Evolutionary conservation across 2,888 invertebrate genomes (phyloP), one percentile per base, ranked within the genome.

Genomic region (Dendrolimus houi): DNA sequence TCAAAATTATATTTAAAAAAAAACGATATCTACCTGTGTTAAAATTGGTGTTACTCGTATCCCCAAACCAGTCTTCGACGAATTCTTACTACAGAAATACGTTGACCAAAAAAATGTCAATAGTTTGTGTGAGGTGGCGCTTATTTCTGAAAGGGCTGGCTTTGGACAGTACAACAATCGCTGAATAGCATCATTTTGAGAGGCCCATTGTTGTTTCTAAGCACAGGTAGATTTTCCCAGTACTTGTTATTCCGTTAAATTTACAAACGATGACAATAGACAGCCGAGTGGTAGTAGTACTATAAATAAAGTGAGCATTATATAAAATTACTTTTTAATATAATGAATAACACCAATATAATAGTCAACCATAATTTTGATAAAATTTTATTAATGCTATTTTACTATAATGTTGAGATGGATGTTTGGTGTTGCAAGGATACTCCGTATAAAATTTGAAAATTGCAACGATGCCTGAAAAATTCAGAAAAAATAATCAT

Each of bases 81-180:
- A 73, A 68, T 68, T 72, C 64, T 75, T 87, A 87, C 87, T 88
- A 87, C 83, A 74, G 78, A 74, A 71, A 74, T 86, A 87, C 81
- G 85, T 70, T 70, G 57, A 53, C 53, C 64, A 63, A 67, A 80
- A 79, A 82, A 85, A 77, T 62, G 63, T 72, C 74, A 79, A 80
- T 79, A 80, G 75, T 64, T 58, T 62, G 61, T 56, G 57, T 67
- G 71, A 74, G 75, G 82, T 87, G 88, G 88, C 88, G 88, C 88
- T 88, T 81, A 83, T 61, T 68, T 75, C 72, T 79, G 69, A 75
- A 79, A 81, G 73, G 67, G 64, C 58, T 70, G 62, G 61, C 17
- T 47, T 77, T 77, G 70, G 75, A 70, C 74, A 68, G 69, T 62
- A 72, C 66, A 75, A 77, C 74, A 75, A 75, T 71, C 71, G 59